A percentile compares a stretch with the other conserved stretches of the same genome.
Conservation (phyloP, 2,888 invertebrate genomes). For the Taphrorychus bicolor region DNA sequence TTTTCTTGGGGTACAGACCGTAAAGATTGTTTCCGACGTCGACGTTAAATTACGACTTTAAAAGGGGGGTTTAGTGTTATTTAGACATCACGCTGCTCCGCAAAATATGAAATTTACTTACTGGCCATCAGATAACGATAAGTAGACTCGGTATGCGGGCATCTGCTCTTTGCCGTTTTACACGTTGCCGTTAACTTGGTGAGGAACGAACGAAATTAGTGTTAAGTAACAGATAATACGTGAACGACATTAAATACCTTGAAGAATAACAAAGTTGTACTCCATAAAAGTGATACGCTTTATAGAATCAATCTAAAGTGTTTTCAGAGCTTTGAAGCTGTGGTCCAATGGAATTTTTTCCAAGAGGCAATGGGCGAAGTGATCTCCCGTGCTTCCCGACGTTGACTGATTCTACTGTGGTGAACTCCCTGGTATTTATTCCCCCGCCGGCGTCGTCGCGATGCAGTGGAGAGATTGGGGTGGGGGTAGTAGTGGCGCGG, state of each 20-base stretch:
- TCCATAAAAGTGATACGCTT: too few relatives aligned
- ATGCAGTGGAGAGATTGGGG: too few relatives aligned
- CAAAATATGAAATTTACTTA: neutral
- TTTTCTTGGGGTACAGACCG: slow-evolving; percentile 21
- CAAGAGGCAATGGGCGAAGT: too few relatives aligned
- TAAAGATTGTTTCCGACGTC: slow-evolving; percentile 30
- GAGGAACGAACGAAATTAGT: neutral
- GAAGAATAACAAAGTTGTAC: neutral
- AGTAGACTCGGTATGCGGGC: neutral
- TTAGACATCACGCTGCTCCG: neutral
- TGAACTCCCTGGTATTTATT: too few relatives aligned
- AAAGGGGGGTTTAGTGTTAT: neutral
- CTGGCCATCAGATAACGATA: neutral
- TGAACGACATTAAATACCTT: neutral
- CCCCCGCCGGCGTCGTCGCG: too few relatives aligned
- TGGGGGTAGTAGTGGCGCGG: too few relatives aligned
- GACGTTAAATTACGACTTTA: slow-evolving; percentile 21
- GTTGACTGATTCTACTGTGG: too few relatives aligned
- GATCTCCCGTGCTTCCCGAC: too few relatives aligned
- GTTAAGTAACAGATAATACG: neutral
- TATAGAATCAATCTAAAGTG: too few relatives aligned
- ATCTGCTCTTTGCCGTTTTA: neutral
- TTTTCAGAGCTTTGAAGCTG: too few relatives aligned
- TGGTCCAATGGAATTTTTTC: too few relatives aligned
- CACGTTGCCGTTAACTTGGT: neutral